Evolutionary conservation across 2,113 vertebrate genomes (phyloP).

Genomic region (Pelvicachromis taeniatus): DNA sequence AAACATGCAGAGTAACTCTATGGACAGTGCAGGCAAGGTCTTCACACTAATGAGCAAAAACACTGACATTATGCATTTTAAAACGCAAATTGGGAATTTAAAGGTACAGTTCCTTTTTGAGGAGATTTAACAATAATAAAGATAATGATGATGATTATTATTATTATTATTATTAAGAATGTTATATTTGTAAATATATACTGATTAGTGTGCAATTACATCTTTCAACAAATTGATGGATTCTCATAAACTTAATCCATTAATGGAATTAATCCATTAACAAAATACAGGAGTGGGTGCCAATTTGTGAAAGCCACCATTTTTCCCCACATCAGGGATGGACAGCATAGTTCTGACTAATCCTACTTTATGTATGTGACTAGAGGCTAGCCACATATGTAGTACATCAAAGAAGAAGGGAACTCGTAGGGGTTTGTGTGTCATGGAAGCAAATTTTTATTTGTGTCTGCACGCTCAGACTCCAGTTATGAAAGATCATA

Average conservation of each 20-base stretch:
- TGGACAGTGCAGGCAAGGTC: conserved; percentile 3
- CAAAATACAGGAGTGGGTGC: too few species aligned
- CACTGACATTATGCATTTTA: not conserved
- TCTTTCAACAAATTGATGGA: too few species aligned
- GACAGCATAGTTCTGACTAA: not conserved
- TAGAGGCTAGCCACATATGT: not conserved
- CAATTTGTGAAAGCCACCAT: too few species aligned
- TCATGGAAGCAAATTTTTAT: too few species aligned
- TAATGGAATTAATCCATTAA: too few species aligned
- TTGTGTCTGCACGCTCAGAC: too few species aligned
- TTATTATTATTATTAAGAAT: not conserved
- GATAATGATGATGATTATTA: not conserved
- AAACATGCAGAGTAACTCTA: conserved; percentile 8
- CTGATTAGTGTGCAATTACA: too few species aligned
- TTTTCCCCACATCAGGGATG: too few species aligned
- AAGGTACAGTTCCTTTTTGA: not conserved
- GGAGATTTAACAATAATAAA: not conserved
- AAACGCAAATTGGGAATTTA: not conserved
- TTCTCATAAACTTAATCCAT: too few species aligned
- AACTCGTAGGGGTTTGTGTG: not conserved
- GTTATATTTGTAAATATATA: not conserved
- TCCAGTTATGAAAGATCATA: not conserved
- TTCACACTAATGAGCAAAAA: conserved; percentile 4
- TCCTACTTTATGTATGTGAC: not conserved
- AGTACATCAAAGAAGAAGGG: not conserved